These are phyloP conservation scores for Cyprinodon variegatus DNA, from an alignment of 2,113 vertebrate genomes.

Conservation along the genomic window DNA sequence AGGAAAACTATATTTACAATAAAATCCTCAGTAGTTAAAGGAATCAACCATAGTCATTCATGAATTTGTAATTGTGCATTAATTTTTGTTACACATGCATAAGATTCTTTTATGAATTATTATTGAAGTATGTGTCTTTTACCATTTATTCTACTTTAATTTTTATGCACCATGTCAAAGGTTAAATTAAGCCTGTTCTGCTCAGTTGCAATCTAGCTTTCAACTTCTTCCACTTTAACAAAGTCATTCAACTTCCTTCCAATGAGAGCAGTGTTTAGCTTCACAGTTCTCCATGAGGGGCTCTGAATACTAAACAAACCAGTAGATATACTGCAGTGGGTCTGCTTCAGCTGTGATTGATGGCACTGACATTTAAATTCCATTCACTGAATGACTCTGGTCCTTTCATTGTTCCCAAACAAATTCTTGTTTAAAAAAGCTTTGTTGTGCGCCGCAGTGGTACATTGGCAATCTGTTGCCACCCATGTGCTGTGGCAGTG, in stretches of 20 bases:
- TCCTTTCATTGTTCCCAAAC: conserved; percentile 80
- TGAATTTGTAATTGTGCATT: conserved; percentile 13
- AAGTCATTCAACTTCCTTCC: conserved; percentile 48
- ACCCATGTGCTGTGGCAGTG: conserved; percentile 47
- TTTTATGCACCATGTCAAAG: background rate
- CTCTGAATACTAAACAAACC: conserved; percentile 73
- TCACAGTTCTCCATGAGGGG: conserved; percentile 46
- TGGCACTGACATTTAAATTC: conserved; percentile 83
- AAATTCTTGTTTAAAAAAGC: conserved; percentile 82
- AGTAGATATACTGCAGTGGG: conserved; percentile 57
- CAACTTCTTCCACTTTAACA: conserved; percentile 23
- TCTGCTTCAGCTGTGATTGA: conserved; percentile 78
- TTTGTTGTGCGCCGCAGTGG: conserved; percentile 75
- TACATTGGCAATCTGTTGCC: conserved; percentile 42
- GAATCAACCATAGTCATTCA: conserved; percentile 19
- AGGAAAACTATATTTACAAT: conserved; percentile 53
- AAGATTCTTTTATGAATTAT: conserved; percentile 10
- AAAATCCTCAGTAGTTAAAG: conserved; percentile 31
- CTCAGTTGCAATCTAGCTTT: conserved; percentile 14
- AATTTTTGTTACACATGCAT: background rate
- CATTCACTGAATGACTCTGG: conserved; percentile 78
- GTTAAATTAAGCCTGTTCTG: conserved; percentile 4
- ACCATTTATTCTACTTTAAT: conserved; percentile 8
- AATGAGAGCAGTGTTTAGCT: conserved; percentile 50
- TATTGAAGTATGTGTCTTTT: background rate